A percentile compares a stretch with the other conserved stretches of the same genome.
phyloP scores from a whole-genome alignment of 2,797 vertebrate genomes.

The Graptemys geographica region DNA sequence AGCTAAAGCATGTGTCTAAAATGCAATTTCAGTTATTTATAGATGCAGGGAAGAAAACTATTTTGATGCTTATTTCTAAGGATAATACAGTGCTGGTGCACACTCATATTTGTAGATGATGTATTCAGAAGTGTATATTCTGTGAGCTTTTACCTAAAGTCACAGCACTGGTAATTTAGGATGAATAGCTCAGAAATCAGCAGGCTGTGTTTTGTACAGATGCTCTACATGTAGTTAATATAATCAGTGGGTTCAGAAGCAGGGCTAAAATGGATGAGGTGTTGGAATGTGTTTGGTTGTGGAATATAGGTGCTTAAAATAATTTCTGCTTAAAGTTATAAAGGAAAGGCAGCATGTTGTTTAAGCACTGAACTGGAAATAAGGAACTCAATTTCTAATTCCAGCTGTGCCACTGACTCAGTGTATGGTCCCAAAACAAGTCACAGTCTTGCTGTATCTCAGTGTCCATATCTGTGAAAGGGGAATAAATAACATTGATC shows the following conservation, averaged over 20 bases:
- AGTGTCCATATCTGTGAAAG: neutral
- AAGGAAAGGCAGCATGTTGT: neutral
- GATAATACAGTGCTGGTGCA: neutral
- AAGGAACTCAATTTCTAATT: neutral
- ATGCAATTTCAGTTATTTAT: accelerated
- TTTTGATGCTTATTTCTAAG: neutral
- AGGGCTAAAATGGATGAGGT: neutral
- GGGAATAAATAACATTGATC: neutral
- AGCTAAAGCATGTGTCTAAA: neutral
- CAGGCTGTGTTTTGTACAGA: constrained; percentile 12
- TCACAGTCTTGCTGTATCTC: neutral
- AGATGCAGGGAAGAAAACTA: neutral
- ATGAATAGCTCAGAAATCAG: constrained; percentile 32
- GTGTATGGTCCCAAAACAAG: neutral
- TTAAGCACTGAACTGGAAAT: neutral
- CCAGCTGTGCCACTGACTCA: neutral
- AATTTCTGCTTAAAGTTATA: accelerated
- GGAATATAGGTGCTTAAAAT: constrained; percentile 19
- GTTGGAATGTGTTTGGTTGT: neutral
- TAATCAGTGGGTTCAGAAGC: constrained; percentile 19
- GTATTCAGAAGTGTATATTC: neutral
- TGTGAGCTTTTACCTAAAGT: neutral
- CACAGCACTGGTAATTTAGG: constrained; percentile 17
- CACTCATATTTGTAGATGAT: neutral
- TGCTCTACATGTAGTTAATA: constrained; percentile 19